Evolutionary conservation across 53 echinoderm and acorn worm genomes (phyloP), one percentile per base, ranked within the genome.

Genomic region (Crossaster papposus): DNA sequence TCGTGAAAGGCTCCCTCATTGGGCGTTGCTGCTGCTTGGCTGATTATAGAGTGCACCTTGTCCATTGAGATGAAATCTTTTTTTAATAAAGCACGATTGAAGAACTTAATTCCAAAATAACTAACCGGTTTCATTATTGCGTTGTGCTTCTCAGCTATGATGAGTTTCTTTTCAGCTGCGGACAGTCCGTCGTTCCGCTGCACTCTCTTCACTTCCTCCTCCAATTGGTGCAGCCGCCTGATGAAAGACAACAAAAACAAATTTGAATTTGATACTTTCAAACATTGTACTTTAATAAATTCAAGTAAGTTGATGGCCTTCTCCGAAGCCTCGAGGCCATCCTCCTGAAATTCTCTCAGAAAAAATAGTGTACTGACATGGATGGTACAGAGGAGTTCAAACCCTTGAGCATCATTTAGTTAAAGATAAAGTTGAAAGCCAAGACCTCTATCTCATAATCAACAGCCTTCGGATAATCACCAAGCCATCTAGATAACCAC

Each of bases 51-150:
- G n/a, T n/a, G n/a, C n/a, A n/a, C n/a, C n/a, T n/a, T n/a, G n/a
- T n/a, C n/a, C n/a, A n/a, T n/a, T n/a, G n/a, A n/a, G n/a, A n/a
- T n/a, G n/a, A n/a, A n/a, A n/a, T n/a, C n/a, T n/a, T n/a, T n/a
- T n/a, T n/a, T n/a, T n/a, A n/a, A n/a, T n/a, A n/a, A n/a, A n/a
- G n/a, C n/a, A n/a, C n/a, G n/a, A n/a, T n/a, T n/a, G n/a, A n/a
- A n/a, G n/a, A n/a, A n/a, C n/a, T 80, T 80, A 54, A 33, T 24
- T 12, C 3, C 4, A 26, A 51, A 18, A 18, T 55, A 53, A 91
- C 96, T 90, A 62, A 97, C 98, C 36, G 98, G 98, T 91, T 93
- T 96, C 81, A 97, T 94, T 82, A 97, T 96, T 23, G 98, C 98
- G 23, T 94, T 94, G 89, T 97, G 94, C 77, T 97, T 97, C 92